These are phyloP conservation scores for Acrossocheilus wenchowensis DNA, from an alignment of 2,797 vertebrate species.

Conservation along the genomic window DNA sequence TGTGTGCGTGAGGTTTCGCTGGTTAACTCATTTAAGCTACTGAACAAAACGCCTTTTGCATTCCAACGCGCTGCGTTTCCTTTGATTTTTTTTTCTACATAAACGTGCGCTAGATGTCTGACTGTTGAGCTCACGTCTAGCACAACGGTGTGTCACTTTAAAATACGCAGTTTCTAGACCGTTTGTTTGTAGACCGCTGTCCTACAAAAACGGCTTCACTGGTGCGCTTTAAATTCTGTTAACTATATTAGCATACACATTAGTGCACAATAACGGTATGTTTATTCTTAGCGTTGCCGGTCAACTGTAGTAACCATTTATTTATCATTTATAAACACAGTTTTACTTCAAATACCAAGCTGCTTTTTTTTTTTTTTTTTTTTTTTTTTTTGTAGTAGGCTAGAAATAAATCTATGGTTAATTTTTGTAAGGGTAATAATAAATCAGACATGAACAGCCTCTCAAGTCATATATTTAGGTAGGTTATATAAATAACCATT, in stretches of 20 bases:
- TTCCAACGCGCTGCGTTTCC: background rate
- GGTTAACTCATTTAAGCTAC: constrained; percentile 15
- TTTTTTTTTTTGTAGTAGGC: too few species aligned
- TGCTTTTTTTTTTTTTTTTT: too few species aligned
- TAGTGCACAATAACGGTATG: background rate
- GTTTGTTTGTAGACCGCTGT: background rate
- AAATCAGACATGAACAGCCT: background rate
- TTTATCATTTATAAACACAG: background rate
- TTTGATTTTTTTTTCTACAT: background rate
- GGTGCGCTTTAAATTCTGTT: background rate
- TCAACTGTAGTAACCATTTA: background rate
- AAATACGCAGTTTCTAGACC: background rate
- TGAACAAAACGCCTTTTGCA: background rate
- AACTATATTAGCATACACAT: background rate
- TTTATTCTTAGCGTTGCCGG: background rate
- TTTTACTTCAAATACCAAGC: background rate
- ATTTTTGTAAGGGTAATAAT: background rate
- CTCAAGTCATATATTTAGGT: background rate
- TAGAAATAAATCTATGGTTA: too few species aligned
- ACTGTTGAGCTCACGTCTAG: background rate
- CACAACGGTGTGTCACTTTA: background rate
- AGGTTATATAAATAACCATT: background rate
- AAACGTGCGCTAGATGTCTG: background rate
- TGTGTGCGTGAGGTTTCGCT: constrained; percentile 52
- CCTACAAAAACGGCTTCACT: background rate